Percentiles rank a stretch among this genome's conserved stretches.
These are phyloP conservation scores for Indicator indicator DNA, from an alignment of 2,113 vertebrate species.

Conservation along the genomic window DNA sequence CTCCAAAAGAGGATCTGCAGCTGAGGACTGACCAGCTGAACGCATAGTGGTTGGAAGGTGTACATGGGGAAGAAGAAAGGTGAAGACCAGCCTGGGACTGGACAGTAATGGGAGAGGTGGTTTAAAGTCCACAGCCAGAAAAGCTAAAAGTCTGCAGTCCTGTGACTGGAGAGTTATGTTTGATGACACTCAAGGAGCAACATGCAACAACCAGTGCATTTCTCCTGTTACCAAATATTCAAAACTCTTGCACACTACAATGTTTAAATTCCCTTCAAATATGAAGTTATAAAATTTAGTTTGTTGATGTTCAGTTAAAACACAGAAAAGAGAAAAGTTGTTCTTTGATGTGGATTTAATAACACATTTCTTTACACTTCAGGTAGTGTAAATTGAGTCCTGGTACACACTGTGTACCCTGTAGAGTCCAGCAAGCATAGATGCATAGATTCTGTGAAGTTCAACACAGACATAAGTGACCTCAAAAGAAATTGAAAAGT, in stretches of 20 bases:
- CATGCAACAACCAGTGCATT: background rate
- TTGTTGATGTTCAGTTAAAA: background rate
- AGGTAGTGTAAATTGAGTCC: background rate
- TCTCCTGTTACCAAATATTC: background rate
- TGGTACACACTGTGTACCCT: background rate
- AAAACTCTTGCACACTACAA: background rate
- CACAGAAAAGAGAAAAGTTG: background rate
- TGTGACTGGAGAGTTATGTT: background rate
- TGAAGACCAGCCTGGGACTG: background rate
- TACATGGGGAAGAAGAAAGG: background rate
- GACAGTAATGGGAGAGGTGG: background rate
- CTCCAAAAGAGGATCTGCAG: background rate
- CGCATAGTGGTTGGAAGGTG: background rate
- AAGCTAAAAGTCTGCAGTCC: background rate
- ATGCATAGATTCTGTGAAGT: background rate
- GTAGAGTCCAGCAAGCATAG: background rate
- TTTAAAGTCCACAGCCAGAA: background rate
- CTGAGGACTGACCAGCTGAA: background rate
- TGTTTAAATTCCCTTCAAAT: background rate
- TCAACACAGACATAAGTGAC: background rate
- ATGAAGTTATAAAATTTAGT: background rate
- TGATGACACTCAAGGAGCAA: background rate
- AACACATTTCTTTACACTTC: background rate
- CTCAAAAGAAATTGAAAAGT: background rate
- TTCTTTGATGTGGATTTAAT: background rate